Base-by-base conservation (phyloP, 2,888 invertebrate genomes). In the Mellilla xanthometata region DNA sequence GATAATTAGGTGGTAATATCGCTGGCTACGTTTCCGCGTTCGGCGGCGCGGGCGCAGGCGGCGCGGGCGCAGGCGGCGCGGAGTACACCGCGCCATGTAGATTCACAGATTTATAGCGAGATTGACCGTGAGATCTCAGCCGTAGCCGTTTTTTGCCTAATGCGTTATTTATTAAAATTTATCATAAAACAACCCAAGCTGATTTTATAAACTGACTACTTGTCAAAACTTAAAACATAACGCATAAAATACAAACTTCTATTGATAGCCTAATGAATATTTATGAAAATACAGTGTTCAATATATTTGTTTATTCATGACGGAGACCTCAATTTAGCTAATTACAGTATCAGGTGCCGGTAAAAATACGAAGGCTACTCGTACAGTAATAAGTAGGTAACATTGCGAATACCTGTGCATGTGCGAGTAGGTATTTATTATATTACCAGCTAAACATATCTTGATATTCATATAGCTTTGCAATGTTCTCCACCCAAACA, bases 81-180 rank as follows among this genome's bases (percentile, higher is more conserved):
- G n/a, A n/a, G n/a, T n/a, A n/a, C n/a, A n/a, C n/a, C n/a, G n/a
- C n/a, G n/a, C n/a, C n/a, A n/a, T n/a, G n/a, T n/a, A n/a, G 78
- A 72, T 79, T 81, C 76, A 79, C 80, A 80, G 70, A 83, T 87
- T 78, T 87, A 86, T 84, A 78, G 83, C 83, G 67, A 75, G 79
- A 81, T 82, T 84, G 87, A 77, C 88, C 87, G 81, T 87, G 89
- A 88, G 87, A 85, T 68, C 70, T 77, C 72, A 81, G 81, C 74
- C 81, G 80, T 80, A 65, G 77, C 80, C 74, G 72, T 81, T 86
- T 84, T 84, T 84, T 84, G 76, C 77, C 71, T 85, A 83, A 88
- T 85, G 84, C 71, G 74, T 80, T 83, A 85, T 86, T 84, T 87
- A 87, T 88, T 80, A 84, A 86, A 86, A 86, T 88, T 78, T 80